phyloP scores from a whole-genome alignment of 2,797 vertebrate species.

The Pteropus rufus region DNA sequence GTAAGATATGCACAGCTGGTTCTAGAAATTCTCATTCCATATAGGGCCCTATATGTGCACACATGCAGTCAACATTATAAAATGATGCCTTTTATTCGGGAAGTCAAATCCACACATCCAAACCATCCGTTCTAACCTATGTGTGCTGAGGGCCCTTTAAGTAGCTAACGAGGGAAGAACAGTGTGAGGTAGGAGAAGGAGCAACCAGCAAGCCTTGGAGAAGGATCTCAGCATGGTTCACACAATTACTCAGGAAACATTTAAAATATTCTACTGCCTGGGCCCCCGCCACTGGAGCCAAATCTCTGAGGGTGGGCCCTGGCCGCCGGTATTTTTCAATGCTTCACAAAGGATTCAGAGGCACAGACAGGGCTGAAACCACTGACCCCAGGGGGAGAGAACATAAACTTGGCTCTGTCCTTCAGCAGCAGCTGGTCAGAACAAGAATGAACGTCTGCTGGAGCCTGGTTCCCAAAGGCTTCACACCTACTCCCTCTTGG shows the following conservation, averaged over 20 bases:
- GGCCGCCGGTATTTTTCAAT: background rate
- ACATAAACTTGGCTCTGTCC: background rate
- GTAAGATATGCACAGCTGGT: accelerated
- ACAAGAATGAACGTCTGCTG: background rate
- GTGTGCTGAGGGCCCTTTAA: background rate
- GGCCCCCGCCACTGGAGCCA: background rate
- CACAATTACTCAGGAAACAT: background rate
- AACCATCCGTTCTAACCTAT: background rate
- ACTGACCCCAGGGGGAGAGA: background rate
- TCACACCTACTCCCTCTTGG: background rate
- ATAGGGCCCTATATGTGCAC: accelerated
- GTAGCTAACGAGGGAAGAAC: background rate
- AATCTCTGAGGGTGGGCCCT: background rate
- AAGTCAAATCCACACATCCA: background rate
- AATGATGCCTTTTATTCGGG: background rate
- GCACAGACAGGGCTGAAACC: background rate
- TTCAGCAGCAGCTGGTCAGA: background rate
- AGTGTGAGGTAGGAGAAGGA: accelerated
- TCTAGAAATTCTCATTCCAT: background rate
- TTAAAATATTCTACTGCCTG: background rate
- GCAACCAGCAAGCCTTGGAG: background rate
- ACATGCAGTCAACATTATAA: background rate
- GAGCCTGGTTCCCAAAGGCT: background rate
- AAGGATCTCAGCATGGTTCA: background rate
- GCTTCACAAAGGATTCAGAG: background rate